Percentiles rank a stretch among this genome's conserved stretches.
Conservation (phyloP, 2,888 invertebrate species). For the Cephalotes varians region DNA sequence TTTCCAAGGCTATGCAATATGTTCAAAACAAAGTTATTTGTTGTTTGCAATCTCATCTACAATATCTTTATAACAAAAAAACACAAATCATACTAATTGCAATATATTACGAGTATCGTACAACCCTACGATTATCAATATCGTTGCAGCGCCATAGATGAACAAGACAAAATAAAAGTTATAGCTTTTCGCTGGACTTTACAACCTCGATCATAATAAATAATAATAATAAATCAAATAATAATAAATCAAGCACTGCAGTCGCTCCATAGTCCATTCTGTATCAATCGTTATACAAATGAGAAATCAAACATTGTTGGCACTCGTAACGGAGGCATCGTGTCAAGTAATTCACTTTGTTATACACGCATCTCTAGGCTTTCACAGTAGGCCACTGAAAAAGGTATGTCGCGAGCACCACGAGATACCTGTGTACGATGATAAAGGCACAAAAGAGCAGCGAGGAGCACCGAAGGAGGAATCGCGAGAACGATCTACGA, state of each 20-base stretch:
- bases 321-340: constrained; percentile 44
- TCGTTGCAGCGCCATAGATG: not conserved
- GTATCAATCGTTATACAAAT: not conserved
- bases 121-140: not conserved
- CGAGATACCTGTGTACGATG: constrained; percentile 33
- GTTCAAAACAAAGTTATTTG: not conserved
- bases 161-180: not conserved
- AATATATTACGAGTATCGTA: not conserved
- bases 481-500: not conserved
- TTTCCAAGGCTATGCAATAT: too few relatives aligned
- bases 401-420: constrained; percentile 31
- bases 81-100: constrained; percentile 3
- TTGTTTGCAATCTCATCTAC: not conserved
- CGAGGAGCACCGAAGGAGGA: not conserved
- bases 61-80: constrained; percentile 8
- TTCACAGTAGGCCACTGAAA: constrained; percentile 5
- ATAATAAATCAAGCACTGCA: not conserved
- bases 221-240: too few relatives aligned
- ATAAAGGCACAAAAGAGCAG: constrained; percentile 42
- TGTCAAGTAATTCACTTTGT: constrained; percentile 54
- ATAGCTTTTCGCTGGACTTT: not conserved
- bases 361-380: constrained; percentile 50
- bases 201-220: not conserved
- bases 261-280: not conserved
- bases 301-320: constrained; percentile 41